A percentile compares a stretch with the other conserved stretches of the same genome.
These are phyloP conservation scores for Phycodurus eques DNA, from an alignment of 2,113 vertebrate species.

Conservation along the genomic window DNA sequence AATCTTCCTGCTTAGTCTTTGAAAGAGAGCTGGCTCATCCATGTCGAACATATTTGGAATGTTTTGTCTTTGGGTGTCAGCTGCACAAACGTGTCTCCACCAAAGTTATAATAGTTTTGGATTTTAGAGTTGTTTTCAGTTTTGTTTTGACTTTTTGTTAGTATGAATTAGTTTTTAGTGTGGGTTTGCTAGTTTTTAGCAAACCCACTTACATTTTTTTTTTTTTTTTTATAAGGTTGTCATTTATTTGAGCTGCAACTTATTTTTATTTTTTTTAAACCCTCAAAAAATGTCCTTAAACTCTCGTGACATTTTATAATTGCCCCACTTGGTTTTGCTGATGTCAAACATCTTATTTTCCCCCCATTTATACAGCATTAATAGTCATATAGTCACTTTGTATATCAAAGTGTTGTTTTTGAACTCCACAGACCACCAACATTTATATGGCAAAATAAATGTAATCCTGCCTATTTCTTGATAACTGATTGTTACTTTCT, in stretches of 20 bases:
- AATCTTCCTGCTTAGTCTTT: background rate
- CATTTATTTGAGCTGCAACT: no score
- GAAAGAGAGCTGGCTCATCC: background rate
- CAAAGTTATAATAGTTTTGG: background rate
- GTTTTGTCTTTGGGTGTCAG: slow-evolving; percentile 1
- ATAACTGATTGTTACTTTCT: background rate
- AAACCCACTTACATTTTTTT: no score
- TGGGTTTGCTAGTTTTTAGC: no score
- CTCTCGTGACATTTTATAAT: background rate
- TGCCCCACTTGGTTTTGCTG: background rate
- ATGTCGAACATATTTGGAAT: background rate
- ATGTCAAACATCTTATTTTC: background rate
- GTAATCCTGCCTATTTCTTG: background rate
- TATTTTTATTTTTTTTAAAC: background rate
- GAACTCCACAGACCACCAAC: background rate
- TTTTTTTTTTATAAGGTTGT: no score
- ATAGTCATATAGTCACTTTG: background rate
- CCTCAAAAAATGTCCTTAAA: no score
- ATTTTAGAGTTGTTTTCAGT: background rate
- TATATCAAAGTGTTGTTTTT: background rate
- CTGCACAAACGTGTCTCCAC: background rate
- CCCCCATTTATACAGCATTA: background rate
- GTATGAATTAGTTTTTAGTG: no score
- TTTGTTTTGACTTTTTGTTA: background rate
- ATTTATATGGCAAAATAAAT: background rate